phyloP scores from a whole-genome alignment of 2,888 invertebrate genomes.

The Theretra japonica region DNA sequence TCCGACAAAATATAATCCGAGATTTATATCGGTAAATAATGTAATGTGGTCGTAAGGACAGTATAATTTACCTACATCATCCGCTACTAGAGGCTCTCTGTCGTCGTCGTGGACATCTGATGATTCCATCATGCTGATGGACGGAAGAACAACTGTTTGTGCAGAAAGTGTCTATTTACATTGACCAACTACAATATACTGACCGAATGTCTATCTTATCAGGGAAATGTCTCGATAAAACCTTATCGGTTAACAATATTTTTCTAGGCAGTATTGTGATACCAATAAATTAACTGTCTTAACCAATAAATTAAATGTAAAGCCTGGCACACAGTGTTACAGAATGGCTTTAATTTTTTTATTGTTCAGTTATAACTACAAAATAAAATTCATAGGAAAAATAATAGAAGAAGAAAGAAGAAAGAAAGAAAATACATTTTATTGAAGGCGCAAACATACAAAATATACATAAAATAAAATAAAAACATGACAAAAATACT shows the following conservation, averaged over 20 bases:
- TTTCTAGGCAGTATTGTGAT: slow-evolving; percentile 3
- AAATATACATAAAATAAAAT: too few species aligned
- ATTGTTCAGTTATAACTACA: too few species aligned
- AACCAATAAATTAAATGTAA: neutral
- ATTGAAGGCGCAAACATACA: too few species aligned
- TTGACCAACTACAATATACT: slow-evolving; percentile 37
- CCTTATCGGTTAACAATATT: slow-evolving; percentile 13
- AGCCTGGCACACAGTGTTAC: neutral
- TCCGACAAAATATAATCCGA: neutral
- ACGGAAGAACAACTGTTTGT: neutral
- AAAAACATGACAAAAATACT: too few species aligned
- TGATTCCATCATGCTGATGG: slow-evolving; percentile 36
- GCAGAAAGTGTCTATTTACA: slow-evolving; percentile 34
- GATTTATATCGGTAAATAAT: neutral
- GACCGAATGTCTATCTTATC: slow-evolving; percentile 33
- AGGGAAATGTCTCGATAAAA: slow-evolving; percentile 10
- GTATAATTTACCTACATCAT: slow-evolving; percentile 60
- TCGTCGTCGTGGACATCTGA: slow-evolving; percentile 47
- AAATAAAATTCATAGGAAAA: too few species aligned
- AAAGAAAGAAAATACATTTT: too few species aligned
- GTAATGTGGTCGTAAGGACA: neutral
- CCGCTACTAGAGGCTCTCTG: slow-evolving; percentile 53
- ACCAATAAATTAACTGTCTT: neutral
- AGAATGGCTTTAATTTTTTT: too few species aligned
- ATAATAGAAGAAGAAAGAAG: too few species aligned